Evolutionary conservation across 2,888 invertebrate genomes (phyloP).

Genomic region (Congeria kusceri): DNA sequence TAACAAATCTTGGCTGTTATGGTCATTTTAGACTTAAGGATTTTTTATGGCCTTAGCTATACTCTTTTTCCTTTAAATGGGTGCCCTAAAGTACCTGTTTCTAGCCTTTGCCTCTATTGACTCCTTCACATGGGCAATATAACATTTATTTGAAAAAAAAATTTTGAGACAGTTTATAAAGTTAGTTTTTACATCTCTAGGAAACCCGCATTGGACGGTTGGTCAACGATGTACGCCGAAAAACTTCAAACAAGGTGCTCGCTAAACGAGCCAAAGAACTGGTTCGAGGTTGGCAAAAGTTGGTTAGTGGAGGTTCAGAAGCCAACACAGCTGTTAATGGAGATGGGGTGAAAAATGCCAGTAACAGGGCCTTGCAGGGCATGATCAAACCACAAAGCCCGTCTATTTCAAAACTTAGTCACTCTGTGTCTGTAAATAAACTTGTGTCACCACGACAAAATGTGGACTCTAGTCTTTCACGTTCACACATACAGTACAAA

Average conservation of each 20-base stretch:
- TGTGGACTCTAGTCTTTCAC: slow-evolving; percentile 75
- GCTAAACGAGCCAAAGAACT: slow-evolving; percentile 96
- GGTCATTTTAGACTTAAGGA: no score
- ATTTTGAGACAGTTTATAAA: no score
- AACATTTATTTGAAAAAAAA: no score
- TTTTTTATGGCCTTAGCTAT: no score
- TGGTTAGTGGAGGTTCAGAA: slow-evolving; percentile 87
- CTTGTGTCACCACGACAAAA: slow-evolving; percentile 55
- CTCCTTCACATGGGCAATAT: no score
- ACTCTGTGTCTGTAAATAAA: slow-evolving; percentile 54
- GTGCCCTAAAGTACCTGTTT: no score
- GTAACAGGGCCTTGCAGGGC: slow-evolving; percentile 45
- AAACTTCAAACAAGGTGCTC: slow-evolving; percentile 93
- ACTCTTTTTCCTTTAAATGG: no score
- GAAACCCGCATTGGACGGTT: slow-evolving; percentile 97
- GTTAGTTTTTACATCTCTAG: slow-evolving; percentile 87
- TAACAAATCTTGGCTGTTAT: no score
- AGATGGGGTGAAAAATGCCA: slow-evolving; percentile 66
- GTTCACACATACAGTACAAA: slow-evolving; percentile 59
- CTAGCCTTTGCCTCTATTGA: no score
- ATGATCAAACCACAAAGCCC: slow-evolving; percentile 55
- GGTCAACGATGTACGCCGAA: slow-evolving; percentile 95
- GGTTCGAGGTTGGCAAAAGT: slow-evolving; percentile 96
- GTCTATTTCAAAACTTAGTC: slow-evolving; percentile 35
- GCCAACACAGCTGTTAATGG: slow-evolving; percentile 73